Base-by-base conservation (phyloP, 2,113 vertebrate species). In the Chrysochloris asiatica region DNA sequence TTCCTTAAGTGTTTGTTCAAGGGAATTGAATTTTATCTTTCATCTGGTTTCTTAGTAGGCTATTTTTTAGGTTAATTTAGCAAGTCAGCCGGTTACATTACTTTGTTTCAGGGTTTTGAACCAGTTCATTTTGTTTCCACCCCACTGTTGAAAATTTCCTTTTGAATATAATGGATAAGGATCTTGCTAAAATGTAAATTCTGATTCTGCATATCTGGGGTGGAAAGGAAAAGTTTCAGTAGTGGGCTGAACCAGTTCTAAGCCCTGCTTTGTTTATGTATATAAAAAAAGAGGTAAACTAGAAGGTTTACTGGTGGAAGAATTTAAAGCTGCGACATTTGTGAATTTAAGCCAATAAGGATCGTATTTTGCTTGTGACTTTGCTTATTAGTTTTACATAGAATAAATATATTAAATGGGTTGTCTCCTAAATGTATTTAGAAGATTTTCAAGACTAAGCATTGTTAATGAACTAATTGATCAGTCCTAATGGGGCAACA, bases 371-470 rank as follows among this genome's bases (percentile, higher is more conserved):
- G n/a, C n/a, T n/a, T n/a, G 6, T 91, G 54, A 82, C 26, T 88
- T 78, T 65, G 33, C 38, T 48, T 61, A 63, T 71, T 54, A 81
- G 14, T 77, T 91, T 85, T 88, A 91, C 16, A 22, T 30, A 30
- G 59, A 47, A 88, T n/a, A 88, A 91, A 69, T 69, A 81, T n/a
- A 61, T 28, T 86, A n/a, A 89, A 83, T 48, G 82, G 48, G 43
- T 30, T 3, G 8, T 78, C 41, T 93, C 47, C 19, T 67, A 11
- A 72, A 50, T 17, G 48, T 79, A 78, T 54, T 69, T 83, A 61
- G 28, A 28, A 36, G 11, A 47, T 54, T 59, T 92, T 75, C 30
- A 76, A 69, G 43, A 76, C 10, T 59, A 86, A 86, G 43, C 50
- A 87, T 92, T 86, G 45, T 73, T 45, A 73, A 8, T 76, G 80